A percentile compares a stretch with the other conserved stretches of the same genome.
These are phyloP conservation scores for Neogobius melanostomus DNA, from an alignment of 2,113 vertebrate species.

Conservation along the genomic window DNA sequence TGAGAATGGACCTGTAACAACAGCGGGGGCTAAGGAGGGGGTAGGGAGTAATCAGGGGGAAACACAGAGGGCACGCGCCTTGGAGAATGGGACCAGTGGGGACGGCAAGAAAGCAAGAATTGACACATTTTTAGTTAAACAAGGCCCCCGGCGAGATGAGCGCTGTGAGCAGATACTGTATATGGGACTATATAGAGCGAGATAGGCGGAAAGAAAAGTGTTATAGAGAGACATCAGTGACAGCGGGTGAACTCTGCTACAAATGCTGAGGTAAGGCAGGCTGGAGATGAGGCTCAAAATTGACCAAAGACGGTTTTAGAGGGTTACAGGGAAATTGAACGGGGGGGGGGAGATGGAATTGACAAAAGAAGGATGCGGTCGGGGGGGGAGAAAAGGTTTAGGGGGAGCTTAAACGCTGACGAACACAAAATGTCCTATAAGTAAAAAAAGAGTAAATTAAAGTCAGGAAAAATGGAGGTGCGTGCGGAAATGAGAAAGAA, in stretches of 20 bases:
- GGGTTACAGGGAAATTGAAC: conserved; percentile 37
- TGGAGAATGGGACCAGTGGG: conserved; percentile 29
- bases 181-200: conserved; percentile 17
- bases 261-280: conserved; percentile 45
- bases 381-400: conserved; percentile 2
- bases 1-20: conserved; percentile 37
- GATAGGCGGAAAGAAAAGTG: conserved; percentile 20
- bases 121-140: conserved; percentile 62
- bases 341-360: conserved; percentile 22
- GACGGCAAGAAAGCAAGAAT: conserved; percentile 34
- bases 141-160: conserved; percentile 46
- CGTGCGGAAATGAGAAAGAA: conserved; percentile 21
- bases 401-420: conserved; percentile 38
- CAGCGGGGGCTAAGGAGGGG: conserved; percentile 25
- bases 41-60: conserved; percentile 37
- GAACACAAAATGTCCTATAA: conserved; percentile 23
- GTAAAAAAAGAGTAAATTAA: conserved; percentile 25
- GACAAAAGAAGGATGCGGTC: conserved; percentile 25
- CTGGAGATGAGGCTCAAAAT: background rate
- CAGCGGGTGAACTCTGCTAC: conserved; percentile 23
- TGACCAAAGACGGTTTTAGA: conserved; percentile 38
- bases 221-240: conserved; percentile 36
- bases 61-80: conserved; percentile 48
- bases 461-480: conserved; percentile 10
- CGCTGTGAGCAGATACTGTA: conserved; percentile 24